Percentiles rank a stretch among this genome's conserved stretches.
Evolutionary conservation across 64 coral and sea anemone genomes (phyloP).

Genomic region (Montipora sp.): DNA sequence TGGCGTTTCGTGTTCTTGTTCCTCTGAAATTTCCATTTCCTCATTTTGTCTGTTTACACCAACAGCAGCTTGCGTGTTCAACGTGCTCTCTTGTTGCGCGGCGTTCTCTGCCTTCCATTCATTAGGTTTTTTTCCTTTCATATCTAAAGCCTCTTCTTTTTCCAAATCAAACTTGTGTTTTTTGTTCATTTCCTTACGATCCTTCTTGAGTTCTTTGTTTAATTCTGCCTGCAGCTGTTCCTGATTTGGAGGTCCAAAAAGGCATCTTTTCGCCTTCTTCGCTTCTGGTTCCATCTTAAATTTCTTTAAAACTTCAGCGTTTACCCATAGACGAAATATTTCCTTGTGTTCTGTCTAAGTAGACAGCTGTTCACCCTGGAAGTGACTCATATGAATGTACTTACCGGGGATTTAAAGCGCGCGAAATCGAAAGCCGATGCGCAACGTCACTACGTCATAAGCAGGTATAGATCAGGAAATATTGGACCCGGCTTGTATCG

Average conservation of each 20-base stretch:
- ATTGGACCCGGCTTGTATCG: neutral
- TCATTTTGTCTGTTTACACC: neutral
- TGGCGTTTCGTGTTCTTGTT: neutral
- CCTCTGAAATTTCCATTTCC: neutral
- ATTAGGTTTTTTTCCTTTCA: neutral
- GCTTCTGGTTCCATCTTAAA: conserved; percentile 1
- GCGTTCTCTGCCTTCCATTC: neutral
- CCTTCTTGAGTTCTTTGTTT: neutral
- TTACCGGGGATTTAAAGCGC: neutral
- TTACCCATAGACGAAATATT: neutral
- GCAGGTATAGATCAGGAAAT: neutral
- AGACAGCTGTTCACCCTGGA: neutral
- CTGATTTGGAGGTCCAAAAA: conserved; percentile 1
- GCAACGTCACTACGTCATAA: conserved; percentile 37
- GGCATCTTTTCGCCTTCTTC: conserved; percentile 17
- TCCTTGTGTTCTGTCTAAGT: neutral
- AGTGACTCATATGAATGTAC: neutral
- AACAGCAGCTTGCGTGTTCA: neutral
- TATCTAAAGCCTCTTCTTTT: neutral
- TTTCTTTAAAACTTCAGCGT: neutral
- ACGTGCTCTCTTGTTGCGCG: neutral
- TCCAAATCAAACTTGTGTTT: conserved; percentile 12
- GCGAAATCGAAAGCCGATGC: neutral
- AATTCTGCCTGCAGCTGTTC: neutral
- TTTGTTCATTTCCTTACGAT: conserved; percentile 14